A percentile compares a stretch with the other conserved stretches of the same genome.
phyloP scores from a whole-genome alignment of 1,140 invertebrate species.

The Macrosteles quadrilineatus region DNA sequence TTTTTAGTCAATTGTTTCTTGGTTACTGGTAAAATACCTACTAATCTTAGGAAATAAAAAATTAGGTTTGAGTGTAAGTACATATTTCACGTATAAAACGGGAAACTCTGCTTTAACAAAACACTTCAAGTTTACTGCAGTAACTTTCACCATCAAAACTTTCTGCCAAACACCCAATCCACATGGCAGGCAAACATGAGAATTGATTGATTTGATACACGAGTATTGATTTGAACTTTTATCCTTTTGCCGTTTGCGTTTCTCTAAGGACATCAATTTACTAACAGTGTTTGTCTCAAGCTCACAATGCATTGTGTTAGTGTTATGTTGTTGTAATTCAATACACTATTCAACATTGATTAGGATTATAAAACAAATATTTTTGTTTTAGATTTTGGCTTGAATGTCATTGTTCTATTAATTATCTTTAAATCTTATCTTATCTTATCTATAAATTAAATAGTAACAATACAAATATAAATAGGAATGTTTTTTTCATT shows the following conservation, averaged over 20 bases:
- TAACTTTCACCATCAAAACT: not conserved
- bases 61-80: not conserved
- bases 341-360: not conserved
- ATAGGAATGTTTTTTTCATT: too few relatives aligned
- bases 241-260: not conserved
- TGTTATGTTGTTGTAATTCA: not conserved
- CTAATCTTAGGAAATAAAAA: not conserved
- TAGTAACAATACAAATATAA: too few relatives aligned
- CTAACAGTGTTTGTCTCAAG: too few relatives aligned
- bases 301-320: not conserved
- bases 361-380: too few relatives aligned
- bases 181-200: not conserved
- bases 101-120: not conserved
- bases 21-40: not conserved
- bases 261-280: too few relatives aligned
- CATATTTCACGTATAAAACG: not conserved
- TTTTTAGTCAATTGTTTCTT: not conserved
- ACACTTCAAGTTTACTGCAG: not conserved
- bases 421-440: too few relatives aligned
- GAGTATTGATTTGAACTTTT: not conserved
- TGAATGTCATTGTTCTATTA: too few relatives aligned
- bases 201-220: not conserved
- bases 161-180: not conserved
- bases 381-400: too few relatives aligned
- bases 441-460: too few relatives aligned